Base-by-base conservation (phyloP, 2,113 vertebrate genomes). In the Caranx ignobilis region DNA sequence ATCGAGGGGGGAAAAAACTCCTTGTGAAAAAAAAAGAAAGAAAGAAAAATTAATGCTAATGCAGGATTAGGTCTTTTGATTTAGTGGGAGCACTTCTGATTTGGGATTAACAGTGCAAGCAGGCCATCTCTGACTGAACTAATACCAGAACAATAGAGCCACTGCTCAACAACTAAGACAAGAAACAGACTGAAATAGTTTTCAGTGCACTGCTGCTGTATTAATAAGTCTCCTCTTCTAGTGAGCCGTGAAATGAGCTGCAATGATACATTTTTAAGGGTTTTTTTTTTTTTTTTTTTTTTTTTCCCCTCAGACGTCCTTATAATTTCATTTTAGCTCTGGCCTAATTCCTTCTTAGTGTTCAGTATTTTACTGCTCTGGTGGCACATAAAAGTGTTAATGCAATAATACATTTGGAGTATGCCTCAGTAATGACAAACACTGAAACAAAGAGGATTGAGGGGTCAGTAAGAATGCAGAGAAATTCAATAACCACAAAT, bases 201-300 rank as follows among this genome's bases (percentile, higher is more conserved):
- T 91, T 76, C 47, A 16, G 75, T 26, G 11, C 18, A 21, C 71
- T 75, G 80, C 78, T 39, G 84, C 80, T 52, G 75, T 82, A 81
- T 87, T 91, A 93, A 91, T 88, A 86, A 84, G 83, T 67, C 74
- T 82, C 64, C 67, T 84, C 85, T 84, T 77, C 87, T 50, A 86
- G 75, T 74, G 85, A 91, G 82, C 81, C 88, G 37, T 92, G 87
- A 94, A 92, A 91, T 91, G 77, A 91, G 87, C 83, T 18, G 77
- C 84, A 84, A 68, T 84, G 88, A 91, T 89, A 90, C 80, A 83
- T 89, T 88, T 88, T 89, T 68, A 82, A 87, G 74, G 64, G 57
- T 66, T 52, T 45, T 26, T 77, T 71, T 84, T 26, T 26, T 26
- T 26, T 26, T 26, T 26, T 26, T 26, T 26, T 26, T 26, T 75